These are phyloP conservation scores for Entelurus aequoreus DNA, from an alignment of 2,113 vertebrate genomes.

Conservation along the genomic window DNA sequence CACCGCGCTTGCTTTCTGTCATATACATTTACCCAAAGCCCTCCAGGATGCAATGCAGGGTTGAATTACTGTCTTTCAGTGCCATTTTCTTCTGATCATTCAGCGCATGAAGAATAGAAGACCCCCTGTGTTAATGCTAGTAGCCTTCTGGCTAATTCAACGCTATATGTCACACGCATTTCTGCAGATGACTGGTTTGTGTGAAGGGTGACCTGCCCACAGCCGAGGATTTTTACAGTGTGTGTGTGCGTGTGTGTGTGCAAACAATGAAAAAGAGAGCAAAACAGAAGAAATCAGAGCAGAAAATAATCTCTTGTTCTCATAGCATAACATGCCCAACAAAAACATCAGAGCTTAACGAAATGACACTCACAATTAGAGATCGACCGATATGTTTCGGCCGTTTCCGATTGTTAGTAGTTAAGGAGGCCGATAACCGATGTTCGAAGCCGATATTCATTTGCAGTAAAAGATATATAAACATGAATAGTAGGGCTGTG, in stretches of 20 bases:
- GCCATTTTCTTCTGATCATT: slow-evolving; percentile 41
- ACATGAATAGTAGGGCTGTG: too few relatives aligned
- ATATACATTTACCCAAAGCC: slow-evolving; percentile 52
- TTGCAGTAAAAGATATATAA: too few relatives aligned
- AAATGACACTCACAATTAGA: too few relatives aligned
- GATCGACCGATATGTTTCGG: too few relatives aligned
- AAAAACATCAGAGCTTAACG: slow-evolving; percentile 23
- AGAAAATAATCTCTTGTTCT: slow-evolving; percentile 33
- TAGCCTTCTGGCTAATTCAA: slow-evolving; percentile 41
- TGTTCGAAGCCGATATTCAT: too few relatives aligned
- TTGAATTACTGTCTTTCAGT: slow-evolving; percentile 53
- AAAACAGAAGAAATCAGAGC: slow-evolving; percentile 12
- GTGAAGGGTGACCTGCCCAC: slow-evolving; percentile 13
- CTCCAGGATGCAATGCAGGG: slow-evolving; percentile 36
- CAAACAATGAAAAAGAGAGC: slow-evolving; percentile 10
- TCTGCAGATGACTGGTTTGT: slow-evolving; percentile 30
- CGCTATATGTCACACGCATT: slow-evolving; percentile 48
- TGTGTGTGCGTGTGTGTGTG: not conserved
- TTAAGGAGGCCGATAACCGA: too few relatives aligned
- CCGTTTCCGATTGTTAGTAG: too few relatives aligned
- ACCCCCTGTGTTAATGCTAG: slow-evolving; percentile 24
- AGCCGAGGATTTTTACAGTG: too few relatives aligned
- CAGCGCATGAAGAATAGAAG: slow-evolving; percentile 35
- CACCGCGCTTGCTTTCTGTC: slow-evolving; percentile 29
- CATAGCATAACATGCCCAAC: slow-evolving; percentile 16